Evolutionary conservation across 1,140 invertebrate species (phyloP).

Genomic region (Venturia canescens): DNA sequence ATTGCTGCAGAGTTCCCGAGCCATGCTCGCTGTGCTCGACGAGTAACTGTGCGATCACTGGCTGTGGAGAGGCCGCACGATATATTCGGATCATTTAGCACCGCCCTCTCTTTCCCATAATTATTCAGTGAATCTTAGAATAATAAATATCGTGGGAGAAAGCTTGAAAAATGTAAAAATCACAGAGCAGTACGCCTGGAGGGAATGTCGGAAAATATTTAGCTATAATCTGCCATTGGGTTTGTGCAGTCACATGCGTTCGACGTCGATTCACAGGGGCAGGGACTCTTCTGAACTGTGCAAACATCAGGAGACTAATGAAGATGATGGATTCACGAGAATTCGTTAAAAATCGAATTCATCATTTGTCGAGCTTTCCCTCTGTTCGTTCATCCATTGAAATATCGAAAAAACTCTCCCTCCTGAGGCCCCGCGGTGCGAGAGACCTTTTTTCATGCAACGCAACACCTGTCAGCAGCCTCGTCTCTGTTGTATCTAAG

Average conservation of each 20-base stretch:
- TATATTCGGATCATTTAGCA: too few species aligned
- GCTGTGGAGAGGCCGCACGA: too few species aligned
- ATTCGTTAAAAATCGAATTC: background rate
- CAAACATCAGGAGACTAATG: background rate
- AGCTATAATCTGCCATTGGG: too few species aligned
- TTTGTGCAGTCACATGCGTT: background rate
- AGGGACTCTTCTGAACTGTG: background rate
- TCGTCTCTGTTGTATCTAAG: conserved; percentile 3
- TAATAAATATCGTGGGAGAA: too few species aligned
- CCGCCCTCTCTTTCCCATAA: too few species aligned
- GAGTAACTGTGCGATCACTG: too few species aligned
- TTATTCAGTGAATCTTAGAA: too few species aligned
- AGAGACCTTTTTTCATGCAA: background rate
- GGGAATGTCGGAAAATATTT: too few species aligned
- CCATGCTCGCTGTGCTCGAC: too few species aligned
- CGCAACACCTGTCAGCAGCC: background rate
- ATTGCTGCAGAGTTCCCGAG: too few species aligned
- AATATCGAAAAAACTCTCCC: background rate
- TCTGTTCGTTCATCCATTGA: background rate
- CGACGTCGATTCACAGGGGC: background rate
- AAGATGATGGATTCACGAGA: background rate
- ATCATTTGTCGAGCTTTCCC: background rate
- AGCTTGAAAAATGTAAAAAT: too few species aligned
- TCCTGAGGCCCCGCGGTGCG: background rate
- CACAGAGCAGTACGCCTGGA: too few species aligned